These are phyloP conservation scores for Ptychochromis oligacanthus DNA, from an alignment of 2,113 vertebrate species.

Conservation along the genomic window DNA sequence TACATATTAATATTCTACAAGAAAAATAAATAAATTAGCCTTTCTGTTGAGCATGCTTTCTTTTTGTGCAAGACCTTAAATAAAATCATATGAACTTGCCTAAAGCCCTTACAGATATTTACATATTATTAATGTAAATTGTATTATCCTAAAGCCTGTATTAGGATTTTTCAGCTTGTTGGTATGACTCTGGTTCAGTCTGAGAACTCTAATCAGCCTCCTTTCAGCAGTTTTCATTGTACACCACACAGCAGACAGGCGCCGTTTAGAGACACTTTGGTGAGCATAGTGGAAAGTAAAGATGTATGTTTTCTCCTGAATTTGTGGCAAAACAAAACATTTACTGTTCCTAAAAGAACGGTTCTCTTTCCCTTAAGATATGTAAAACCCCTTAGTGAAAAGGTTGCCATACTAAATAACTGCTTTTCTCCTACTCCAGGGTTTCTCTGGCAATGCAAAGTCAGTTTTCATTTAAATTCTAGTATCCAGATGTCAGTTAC, in stretches of 20 bases:
- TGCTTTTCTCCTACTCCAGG: too few species aligned
- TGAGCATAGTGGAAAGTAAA: too few species aligned
- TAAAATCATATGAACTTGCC: neutral
- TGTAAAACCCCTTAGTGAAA: neutral
- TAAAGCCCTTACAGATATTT: neutral
- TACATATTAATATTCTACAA: too few species aligned
- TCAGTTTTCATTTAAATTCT: neutral
- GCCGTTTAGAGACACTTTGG: neutral
- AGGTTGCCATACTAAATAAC: too few species aligned
- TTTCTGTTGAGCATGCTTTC: too few species aligned
- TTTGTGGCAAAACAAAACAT: too few species aligned
- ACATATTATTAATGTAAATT: neutral
- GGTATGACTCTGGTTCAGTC: neutral
- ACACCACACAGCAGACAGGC: neutral
- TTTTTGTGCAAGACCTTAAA: too few species aligned
- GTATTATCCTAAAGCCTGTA: rapidly evolving
- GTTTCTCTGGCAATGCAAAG: too few species aligned
- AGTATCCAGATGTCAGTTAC: too few species aligned
- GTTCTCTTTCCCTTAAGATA: neutral
- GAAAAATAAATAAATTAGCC: too few species aligned
- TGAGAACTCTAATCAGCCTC: neutral
- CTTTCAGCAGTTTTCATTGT: neutral
- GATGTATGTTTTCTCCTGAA: too few species aligned
- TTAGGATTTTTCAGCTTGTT: neutral
- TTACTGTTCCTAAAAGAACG: too few species aligned